Percentiles rank a stretch among this genome's conserved stretches.
Conservation (phyloP, 2,888 invertebrate species). For the Epinotia demarniana region DNA sequence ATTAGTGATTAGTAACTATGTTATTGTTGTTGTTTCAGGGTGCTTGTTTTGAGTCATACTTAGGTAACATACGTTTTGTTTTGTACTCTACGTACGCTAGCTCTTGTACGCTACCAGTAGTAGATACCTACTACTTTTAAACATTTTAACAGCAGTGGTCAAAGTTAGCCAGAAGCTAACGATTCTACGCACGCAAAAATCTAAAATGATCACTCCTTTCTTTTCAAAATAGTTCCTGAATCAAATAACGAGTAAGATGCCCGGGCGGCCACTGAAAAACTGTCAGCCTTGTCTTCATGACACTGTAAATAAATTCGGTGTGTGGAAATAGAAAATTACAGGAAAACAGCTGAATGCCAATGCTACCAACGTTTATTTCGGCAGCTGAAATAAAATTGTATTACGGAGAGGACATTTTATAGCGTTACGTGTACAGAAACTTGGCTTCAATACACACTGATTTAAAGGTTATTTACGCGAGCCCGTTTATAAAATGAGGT, state of each 20-base stretch:
- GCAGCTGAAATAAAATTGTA: slow-evolving; percentile 62
- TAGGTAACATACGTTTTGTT: background rate
- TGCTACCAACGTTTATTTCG: slow-evolving; percentile 73
- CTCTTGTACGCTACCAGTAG: too few relatives aligned
- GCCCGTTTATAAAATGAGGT: slow-evolving; percentile 19
- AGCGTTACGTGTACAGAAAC: slow-evolving; percentile 48
- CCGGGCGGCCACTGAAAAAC: slow-evolving; percentile 61
- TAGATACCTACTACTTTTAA: too few relatives aligned
- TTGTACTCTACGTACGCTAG: too few relatives aligned
- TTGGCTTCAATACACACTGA: slow-evolving; percentile 32
- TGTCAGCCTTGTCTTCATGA: slow-evolving; percentile 70
- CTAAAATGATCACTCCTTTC: background rate
- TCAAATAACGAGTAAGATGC: slow-evolving; percentile 58
- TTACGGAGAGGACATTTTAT: slow-evolving; percentile 52
- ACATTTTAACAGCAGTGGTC: too few relatives aligned
- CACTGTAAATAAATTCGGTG: slow-evolving; percentile 69
- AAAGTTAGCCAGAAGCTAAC: too few relatives aligned
- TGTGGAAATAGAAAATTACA: slow-evolving; percentile 76
- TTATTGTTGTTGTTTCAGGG: background rate
- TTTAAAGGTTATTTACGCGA: slow-evolving; percentile 31
- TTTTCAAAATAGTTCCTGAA: slow-evolving; percentile 52
- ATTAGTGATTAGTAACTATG: background rate
- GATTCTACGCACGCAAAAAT: background rate
- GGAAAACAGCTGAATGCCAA: slow-evolving; percentile 79
- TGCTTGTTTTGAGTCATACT: background rate